Evolutionary conservation across 2,113 vertebrate genomes (phyloP), one percentile per base, ranked within the genome.

Genomic region (Diadophis punctatus): DNA sequence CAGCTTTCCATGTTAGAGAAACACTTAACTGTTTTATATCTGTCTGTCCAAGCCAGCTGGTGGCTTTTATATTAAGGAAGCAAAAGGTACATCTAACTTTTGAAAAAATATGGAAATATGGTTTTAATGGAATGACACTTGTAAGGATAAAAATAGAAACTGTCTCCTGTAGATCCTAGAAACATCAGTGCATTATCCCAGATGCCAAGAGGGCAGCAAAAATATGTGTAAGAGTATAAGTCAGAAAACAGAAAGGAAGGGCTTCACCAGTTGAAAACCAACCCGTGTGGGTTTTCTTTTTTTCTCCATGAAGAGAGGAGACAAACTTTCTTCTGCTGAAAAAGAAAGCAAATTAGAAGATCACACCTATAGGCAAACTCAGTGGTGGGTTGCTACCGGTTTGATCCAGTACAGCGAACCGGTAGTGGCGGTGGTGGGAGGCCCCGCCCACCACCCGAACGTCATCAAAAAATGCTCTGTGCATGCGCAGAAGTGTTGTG

Each of bases 11-110:
- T 0, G 94, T 96, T 95, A 95, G 95, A 96, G 94, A 95, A 94
- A 84, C 2, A 25, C 39, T 93, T 58, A 0, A 1, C 89, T 95
- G 63, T 93, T 95, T 95, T 96, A 95, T 97, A 94, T 96, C 95
- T 94, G 89, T 93, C 94, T 94, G 90, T 89, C 22, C 0, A 0
- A 90, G 93, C 86, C 92, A 34, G 92, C 92, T 91, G 88, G 74
- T 34, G 58, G 20, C 2, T 96, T 96, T 97, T 96, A 95, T 94
- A 93, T 93, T 91, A 95, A 39, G 93, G 95, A 95, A 97, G 95
- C 95, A 96, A 60, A 96, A 94, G 94, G 22, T 88, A 58, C n/a
- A 80, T 39, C 14, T 16, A 39, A 80, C n/a, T 39, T 80, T 39
- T 8, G 2, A 80, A 74, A 80, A 80, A 7, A 39, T 68, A n/a